These are phyloP conservation scores for Ophion costatus DNA, from an alignment of 2,888 invertebrate genomes.

Conservation along the genomic window DNA sequence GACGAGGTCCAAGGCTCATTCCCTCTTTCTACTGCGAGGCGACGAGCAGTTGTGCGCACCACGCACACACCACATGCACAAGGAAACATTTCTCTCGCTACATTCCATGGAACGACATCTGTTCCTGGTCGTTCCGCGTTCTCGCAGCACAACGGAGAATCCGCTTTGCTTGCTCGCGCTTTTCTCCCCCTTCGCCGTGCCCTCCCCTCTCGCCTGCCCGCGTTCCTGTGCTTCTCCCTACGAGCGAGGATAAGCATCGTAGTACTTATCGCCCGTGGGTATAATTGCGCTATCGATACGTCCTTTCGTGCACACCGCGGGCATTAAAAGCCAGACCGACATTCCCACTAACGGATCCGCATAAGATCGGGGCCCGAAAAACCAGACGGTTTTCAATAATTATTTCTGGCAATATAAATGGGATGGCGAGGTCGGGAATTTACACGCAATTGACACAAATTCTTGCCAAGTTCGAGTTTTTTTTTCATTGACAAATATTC, in stretches of 20 bases:
- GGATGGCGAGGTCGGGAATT: too few relatives aligned
- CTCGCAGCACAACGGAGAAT: slow-evolving; percentile 67
- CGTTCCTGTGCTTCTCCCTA: background rate
- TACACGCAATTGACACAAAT: too few relatives aligned
- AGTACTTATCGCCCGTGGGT: slow-evolving; percentile 39
- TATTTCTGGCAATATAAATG: too few relatives aligned
- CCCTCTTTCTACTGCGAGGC: slow-evolving; percentile 11
- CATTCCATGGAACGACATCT: slow-evolving; percentile 79
- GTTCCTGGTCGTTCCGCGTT: slow-evolving; percentile 80
- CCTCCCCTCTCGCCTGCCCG: background rate
- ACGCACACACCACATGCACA: slow-evolving; percentile 4
- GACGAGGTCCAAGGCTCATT: background rate
- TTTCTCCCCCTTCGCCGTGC: slow-evolving; percentile 22
- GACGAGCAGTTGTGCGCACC: background rate
- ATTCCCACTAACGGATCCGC: too few relatives aligned
- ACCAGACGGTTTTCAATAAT: too few relatives aligned
- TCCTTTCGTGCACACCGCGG: background rate
- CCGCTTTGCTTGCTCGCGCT: slow-evolving; percentile 58
- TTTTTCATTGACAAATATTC: too few relatives aligned
- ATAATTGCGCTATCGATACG: slow-evolving; percentile 60
- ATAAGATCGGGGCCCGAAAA: background rate
- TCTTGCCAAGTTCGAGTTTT: too few relatives aligned
- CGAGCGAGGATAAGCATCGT: slow-evolving; percentile 32
- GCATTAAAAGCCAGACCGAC: background rate
- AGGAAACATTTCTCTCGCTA: slow-evolving; percentile 54